Conservation (phyloP, 2,888 invertebrate genomes). For the Allolobophora icterica region DNA sequence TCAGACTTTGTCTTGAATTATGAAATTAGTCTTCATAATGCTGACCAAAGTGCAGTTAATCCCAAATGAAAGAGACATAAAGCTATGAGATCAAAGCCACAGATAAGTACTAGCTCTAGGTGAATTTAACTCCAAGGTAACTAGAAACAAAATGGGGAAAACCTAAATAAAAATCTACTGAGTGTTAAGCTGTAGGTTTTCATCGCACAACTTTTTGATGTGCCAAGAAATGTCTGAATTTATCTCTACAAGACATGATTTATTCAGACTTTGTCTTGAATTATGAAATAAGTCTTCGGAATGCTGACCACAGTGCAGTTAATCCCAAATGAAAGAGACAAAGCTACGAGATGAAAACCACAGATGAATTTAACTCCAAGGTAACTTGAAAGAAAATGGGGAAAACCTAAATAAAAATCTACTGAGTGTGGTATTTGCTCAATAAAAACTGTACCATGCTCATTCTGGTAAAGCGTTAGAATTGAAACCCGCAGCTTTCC, state of each 20-base stretch:
- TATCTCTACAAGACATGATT: too few relatives aligned
- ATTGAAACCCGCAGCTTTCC: neutral
- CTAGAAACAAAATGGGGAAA: neutral
- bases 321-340: too few relatives aligned
- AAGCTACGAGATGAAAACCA: neutral
- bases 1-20: too few relatives aligned
- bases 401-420: neutral
- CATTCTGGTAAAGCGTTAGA: neutral
- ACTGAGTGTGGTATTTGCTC: neutral
- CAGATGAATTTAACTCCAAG: neutral
- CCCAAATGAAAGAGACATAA: too few relatives aligned
- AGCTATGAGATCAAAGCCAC: neutral
- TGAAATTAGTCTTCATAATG: too few relatives aligned
- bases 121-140: neutral
- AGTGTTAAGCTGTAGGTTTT: neutral
- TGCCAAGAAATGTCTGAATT: too few relatives aligned
- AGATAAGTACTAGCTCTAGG: too few relatives aligned
- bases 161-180: neutral
- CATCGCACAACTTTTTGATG: too few relatives aligned
- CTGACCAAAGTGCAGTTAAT: too few relatives aligned
- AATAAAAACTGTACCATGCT: neutral
- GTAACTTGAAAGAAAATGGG: neutral
- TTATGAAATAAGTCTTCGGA: too few relatives aligned
- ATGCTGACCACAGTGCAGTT: too few relatives aligned
- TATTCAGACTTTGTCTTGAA: too few relatives aligned